Evolutionary conservation across 2,797 vertebrate species (phyloP), one percentile per base, ranked within the genome.

Genomic region (Microctenopoma steveboyesi): DNA sequence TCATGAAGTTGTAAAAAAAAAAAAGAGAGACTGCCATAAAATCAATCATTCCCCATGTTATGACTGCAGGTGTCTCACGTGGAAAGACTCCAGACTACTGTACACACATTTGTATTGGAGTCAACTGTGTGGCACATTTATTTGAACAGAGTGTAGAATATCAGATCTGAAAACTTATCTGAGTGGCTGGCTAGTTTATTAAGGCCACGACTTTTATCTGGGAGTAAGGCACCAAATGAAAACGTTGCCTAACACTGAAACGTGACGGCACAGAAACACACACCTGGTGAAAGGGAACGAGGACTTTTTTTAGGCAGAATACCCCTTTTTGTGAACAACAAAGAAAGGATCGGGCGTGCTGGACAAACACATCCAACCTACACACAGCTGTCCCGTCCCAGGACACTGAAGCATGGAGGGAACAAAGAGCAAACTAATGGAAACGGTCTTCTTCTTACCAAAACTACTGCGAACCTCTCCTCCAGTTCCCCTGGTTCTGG

Each of bases 401-500:
- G 86, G 76, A 84, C 82, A 61, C 64, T 35, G 58, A 37, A 69
- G 86, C 77, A 55, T 72, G 82, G 81, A 67, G 68, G 72, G 81
- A 83, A 87, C 84, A 88, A 88, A 88, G 83, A 82, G 37, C 43
- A 69, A 22, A 76, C 61, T 64, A 25, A 81, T 72, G 48, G 33
- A 69, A 65, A 72, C 15, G 2, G 22, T 51, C 7, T 3, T 0
- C 10, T 39, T 86, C 96, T 93, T 89, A 98, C 97, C 97, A 98
- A 82, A n/a, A 98, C 97, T 74, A 95, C 87, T 11, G 96, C 96
- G 79, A 99, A 99, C 47, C 96, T 92, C 70, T 98, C 97, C 93
- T 99, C 97, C 94, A 99, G 94, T 67, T 99, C 97, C 0, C 93
- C 92, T 15, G 96, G 95, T 55, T 98, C 97, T 2, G 97, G 97